These are phyloP conservation scores for Bombus impatiens DNA, from an alignment of 1,140 invertebrate genomes.

Conservation along the genomic window DNA sequence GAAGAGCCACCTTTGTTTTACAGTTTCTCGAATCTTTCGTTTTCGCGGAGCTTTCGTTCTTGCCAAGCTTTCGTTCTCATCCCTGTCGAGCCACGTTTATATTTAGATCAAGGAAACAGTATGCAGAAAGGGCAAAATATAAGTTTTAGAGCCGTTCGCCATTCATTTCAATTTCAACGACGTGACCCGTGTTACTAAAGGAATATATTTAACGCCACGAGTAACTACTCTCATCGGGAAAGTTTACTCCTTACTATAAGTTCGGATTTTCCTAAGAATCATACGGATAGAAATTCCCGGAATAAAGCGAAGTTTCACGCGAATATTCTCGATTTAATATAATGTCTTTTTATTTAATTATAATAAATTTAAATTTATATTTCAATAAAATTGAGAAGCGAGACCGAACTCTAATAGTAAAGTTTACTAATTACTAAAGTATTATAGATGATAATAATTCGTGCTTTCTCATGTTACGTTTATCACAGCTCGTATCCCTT, in stretches of 20 bases:
- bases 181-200: background rate
- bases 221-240: background rate
- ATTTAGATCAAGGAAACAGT: background rate
- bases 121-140: background rate
- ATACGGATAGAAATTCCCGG: too few relatives aligned
- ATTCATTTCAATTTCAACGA: constrained; percentile 9
- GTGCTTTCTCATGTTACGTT: background rate
- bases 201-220: background rate
- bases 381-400: background rate
- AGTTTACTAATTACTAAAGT: background rate
- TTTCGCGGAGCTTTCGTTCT: background rate
- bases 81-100: background rate
- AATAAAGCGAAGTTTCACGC: background rate
- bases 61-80: background rate
- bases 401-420: background rate
- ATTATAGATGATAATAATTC: background rate
- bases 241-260: background rate
- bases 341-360: too few relatives aligned
- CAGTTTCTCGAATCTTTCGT: background rate
- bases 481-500: background rate
- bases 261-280: background rate
- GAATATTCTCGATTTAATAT: background rate
- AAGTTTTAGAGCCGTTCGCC: background rate
- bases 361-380: background rate
- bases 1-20: background rate